A percentile compares a stretch with the other conserved stretches of the same genome.
phyloP scores from a whole-genome alignment of 2,888 invertebrate genomes.

The Miltochrista miniata region DNA sequence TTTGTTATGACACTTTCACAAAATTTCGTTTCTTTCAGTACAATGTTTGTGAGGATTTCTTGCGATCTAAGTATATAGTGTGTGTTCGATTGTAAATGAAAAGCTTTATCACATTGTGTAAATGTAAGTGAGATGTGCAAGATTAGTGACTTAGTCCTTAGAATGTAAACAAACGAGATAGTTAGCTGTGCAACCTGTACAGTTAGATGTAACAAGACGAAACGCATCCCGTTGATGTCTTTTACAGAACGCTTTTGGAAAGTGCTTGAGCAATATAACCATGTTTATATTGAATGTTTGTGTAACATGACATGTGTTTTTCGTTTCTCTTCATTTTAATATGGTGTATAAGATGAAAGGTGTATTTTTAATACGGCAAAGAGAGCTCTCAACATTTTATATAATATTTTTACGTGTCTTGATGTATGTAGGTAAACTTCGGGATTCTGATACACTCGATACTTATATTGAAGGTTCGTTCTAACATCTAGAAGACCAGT shows the following conservation, averaged over 20 bases:
- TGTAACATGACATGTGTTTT: conserved; percentile 47
- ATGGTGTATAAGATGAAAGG: conserved; percentile 42
- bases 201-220: conserved; percentile 30
- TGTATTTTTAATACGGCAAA: conserved; percentile 20
- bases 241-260: conserved; percentile 76
- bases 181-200: conserved; percentile 21
- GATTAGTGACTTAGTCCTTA: conserved; percentile 3
- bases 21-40: conserved; percentile 17
- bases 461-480: no score
- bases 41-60: conserved; percentile 15
- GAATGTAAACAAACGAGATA: conserved; percentile 10
- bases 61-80: background rate
- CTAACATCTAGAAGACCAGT: no score
- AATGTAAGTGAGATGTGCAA: conserved; percentile 8
- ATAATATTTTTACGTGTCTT: no score
- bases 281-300: conserved; percentile 60
- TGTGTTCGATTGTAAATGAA: conserved; percentile 1
- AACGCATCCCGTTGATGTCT: conserved; percentile 77
- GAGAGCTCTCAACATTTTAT: conserved; percentile 9
- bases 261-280: conserved; percentile 63
- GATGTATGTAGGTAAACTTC: no score
- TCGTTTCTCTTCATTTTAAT: conserved; percentile 56
- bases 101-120: conserved; percentile 1
- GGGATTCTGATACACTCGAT: no score
- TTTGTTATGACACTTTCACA: conserved; percentile 40